These are phyloP conservation scores for Philereme vetulata DNA, from an alignment of 2,888 invertebrate genomes.

Conservation along the genomic window DNA sequence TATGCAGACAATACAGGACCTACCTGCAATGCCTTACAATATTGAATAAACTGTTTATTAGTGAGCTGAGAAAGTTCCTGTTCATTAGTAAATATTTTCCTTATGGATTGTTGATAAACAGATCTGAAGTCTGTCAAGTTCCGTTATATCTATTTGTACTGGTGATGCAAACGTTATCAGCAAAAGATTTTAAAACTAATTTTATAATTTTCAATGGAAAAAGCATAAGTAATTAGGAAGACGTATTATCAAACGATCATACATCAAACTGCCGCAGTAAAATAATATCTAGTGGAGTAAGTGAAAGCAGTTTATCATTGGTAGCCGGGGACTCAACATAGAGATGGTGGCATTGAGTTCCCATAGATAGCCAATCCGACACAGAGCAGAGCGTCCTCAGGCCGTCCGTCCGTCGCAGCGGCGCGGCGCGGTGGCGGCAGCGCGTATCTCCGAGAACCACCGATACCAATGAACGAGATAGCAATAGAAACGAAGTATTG, in stretches of 20 bases:
- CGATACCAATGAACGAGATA: conserved; percentile 50
- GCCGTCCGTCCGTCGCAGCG: not conserved
- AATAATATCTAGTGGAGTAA: conserved; percentile 2
- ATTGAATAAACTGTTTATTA: too few species aligned
- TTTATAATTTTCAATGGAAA: not conserved
- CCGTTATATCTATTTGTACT: too few species aligned
- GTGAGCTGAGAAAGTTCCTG: too few species aligned
- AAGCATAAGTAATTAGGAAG: not conserved
- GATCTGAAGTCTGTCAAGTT: too few species aligned
- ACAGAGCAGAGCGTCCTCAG: conserved; percentile 5
- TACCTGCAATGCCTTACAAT: too few species aligned
- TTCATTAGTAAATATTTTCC: too few species aligned
- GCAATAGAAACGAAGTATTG: conserved; percentile 47
- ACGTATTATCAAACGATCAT: conserved; percentile 2
- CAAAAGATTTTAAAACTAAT: too few species aligned
- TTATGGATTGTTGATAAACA: too few species aligned
- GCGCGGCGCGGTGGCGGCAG: not conserved
- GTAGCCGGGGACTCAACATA: conserved; percentile 4
- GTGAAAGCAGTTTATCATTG: conserved; percentile 13
- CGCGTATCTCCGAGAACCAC: conserved; percentile 20
- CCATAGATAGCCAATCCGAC: not conserved
- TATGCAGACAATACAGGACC: too few species aligned
- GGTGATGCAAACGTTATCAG: too few species aligned
- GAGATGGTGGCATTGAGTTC: not conserved
- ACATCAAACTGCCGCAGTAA: conserved; percentile 7